Base-by-base conservation (phyloP, 2,888 invertebrate genomes). In the Pristionchus japonicus region DNA sequence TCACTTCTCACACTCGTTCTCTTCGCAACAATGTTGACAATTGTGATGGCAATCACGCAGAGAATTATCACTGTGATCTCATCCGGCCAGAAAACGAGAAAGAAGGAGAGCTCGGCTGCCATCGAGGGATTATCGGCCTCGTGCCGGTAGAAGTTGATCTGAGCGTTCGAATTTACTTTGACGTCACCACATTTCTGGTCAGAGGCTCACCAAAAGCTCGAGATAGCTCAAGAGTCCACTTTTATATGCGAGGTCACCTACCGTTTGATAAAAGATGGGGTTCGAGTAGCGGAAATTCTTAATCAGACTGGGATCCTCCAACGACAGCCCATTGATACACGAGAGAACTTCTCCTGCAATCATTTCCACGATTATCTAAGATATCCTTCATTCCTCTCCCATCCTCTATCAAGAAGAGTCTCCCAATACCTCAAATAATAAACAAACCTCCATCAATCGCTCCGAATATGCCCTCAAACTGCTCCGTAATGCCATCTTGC, bases 271-370 rank as follows among this genome's bases (percentile, higher is more conserved):
- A 52, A 85, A 85, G 15, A 85, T 27, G 6, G 64, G 85, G 7
- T 7, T 85, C 52, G 85, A 64, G 85, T 47, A 64, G 31, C 85
- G 85, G n/a, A 85, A 85, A n/a, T 9, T 40, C n/a, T 64, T 85
- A 43, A 85, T 27, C 40, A 64, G n/a, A 15, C 31, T 64, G 20
- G 85, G 85, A 20, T 43, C 40, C 64, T 23, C 23, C 27, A 85
- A 27, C 17, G 85, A 64, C 1, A 85, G 61, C 2, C 85, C 85
- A 37, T 85, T 85, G 40, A 85, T 85, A 23, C 85, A 85, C 43
- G 85, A 85, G 3, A 85, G n/a, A 1, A 85, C 64, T 13, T 77
- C 77, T 9, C 77, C 77, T 57, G 57, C 57, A 57, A 57, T 15
- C 17, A 43, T 27, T 31, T 70, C 20, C n/a, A 34, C n/a, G n/a